A percentile compares a stretch with the other conserved stretches of the same genome.
These are phyloP conservation scores for Alouatta palliata DNA, from an alignment of 2,113 vertebrate species.

Conservation along the genomic window DNA sequence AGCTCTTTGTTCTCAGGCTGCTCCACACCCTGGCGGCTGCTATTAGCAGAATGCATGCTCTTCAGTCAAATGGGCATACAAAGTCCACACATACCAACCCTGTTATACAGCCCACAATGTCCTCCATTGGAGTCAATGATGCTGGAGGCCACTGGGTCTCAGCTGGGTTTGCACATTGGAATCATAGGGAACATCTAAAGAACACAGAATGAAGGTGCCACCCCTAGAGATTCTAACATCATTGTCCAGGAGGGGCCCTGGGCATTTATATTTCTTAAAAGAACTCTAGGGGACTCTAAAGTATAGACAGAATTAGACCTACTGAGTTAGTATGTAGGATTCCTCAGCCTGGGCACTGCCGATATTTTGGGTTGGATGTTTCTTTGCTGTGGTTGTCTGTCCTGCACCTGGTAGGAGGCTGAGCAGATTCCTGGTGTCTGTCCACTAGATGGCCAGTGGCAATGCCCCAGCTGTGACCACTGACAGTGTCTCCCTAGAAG, in stretches of 20 bases:
- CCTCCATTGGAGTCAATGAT: no score
- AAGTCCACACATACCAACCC: neutral
- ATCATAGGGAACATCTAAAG: neutral
- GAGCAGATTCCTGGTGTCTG: neutral
- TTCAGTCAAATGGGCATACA: neutral
- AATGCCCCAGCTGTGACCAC: neutral
- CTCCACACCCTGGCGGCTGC: neutral
- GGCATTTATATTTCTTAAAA: neutral
- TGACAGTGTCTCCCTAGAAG: neutral
- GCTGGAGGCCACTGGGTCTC: neutral
- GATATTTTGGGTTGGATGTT: neutral
- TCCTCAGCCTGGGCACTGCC: neutral
- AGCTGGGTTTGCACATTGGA: neutral
- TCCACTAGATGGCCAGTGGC: no score
- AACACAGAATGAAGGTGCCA: neutral
- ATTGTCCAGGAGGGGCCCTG: neutral
- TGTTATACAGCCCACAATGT: neutral
- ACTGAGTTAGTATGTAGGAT: neutral
- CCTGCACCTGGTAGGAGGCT: fast-evolving
- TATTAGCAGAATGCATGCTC: neutral
- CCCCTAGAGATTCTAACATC: neutral
- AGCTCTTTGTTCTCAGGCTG: neutral
- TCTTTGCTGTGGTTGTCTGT: neutral
- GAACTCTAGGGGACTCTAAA: neutral
- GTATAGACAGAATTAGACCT: no score